A percentile compares a stretch with the other conserved stretches of the same genome.
Conservation (phyloP, 2,113 vertebrate species). For the Heliornis fulica region DNA sequence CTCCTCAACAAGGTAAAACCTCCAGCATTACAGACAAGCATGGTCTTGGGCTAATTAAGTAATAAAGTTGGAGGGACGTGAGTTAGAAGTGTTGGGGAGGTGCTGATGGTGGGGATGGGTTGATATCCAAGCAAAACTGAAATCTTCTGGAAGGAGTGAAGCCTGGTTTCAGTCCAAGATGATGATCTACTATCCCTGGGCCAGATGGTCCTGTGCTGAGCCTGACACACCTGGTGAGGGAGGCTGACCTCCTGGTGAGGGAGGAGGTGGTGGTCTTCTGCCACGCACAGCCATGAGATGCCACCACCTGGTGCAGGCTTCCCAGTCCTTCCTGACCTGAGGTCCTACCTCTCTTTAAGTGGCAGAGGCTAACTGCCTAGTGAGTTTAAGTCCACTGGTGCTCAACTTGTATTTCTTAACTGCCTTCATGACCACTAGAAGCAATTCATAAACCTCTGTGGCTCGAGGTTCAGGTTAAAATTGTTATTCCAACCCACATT, state of each 20-base stretch:
- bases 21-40: neutral
- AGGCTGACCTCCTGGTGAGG: neutral
- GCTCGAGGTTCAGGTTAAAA: neutral
- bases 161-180: neutral
- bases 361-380: neutral
- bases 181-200: neutral
- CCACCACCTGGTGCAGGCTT: neutral
- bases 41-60: neutral
- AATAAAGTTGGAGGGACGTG: neutral
- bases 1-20: neutral
- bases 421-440: neutral
- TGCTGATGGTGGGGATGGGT: neutral
- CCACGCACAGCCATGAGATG: neutral
- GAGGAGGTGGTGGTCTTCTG: neutral
- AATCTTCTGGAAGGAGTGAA: neutral
- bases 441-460: neutral
- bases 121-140: neutral
- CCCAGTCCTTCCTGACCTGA: neutral
- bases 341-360: neutral
- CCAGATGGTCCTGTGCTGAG: neutral
- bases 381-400: neutral
- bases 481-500: neutral
- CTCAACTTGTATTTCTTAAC: neutral
- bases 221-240: neutral
- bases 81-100: neutral